These are phyloP conservation scores for Danio albolineatus DNA, from an alignment of 2,797 vertebrate species.

Conservation along the genomic window DNA sequence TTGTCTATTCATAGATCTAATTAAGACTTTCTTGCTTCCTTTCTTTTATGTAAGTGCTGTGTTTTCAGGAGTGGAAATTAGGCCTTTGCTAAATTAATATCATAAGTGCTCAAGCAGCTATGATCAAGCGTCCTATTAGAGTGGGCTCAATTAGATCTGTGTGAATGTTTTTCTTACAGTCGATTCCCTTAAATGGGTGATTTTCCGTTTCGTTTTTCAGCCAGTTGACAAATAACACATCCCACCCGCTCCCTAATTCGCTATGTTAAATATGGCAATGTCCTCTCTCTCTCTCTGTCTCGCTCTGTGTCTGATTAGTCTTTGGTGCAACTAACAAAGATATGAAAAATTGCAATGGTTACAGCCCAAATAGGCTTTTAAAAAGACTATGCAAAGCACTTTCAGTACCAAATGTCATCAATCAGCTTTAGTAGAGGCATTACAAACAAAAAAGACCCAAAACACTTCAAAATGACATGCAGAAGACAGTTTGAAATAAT, in stretches of 20 bases:
- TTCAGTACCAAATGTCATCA: neutral
- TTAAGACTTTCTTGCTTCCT: conserved; percentile 69
- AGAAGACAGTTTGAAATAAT: neutral
- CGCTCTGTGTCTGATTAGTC: neutral
- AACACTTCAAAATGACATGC: neutral
- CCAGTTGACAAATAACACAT: conserved; percentile 58
- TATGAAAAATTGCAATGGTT: neutral
- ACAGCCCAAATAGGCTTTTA: conserved; percentile 4
- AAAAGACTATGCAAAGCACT: conserved; percentile 7
- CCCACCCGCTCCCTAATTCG: conserved; percentile 56
- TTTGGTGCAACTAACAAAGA: conserved; percentile 10
- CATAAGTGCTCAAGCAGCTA: conserved; percentile 72
- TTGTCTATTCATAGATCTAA: conserved; percentile 76
- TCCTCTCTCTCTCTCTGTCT: conserved; percentile 2
- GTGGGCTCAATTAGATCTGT: conserved; percentile 71
- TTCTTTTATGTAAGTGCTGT: conserved; percentile 70
- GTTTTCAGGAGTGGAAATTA: conserved; percentile 67
- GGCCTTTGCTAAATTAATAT: conserved; percentile 72
- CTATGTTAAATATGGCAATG: conserved; percentile 6
- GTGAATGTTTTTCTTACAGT: conserved; percentile 68
- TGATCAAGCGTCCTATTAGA: conserved; percentile 79
- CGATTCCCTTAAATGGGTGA: conserved; percentile 75
- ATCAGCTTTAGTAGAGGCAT: neutral
- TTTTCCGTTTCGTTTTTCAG: conserved; percentile 67
- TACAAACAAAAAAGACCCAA: neutral